A percentile compares a stretch with the other conserved stretches of the same genome.
Evolutionary conservation across 2,888 invertebrate species (phyloP).

Genomic region (Rhamphomyia laevipes): DNA sequence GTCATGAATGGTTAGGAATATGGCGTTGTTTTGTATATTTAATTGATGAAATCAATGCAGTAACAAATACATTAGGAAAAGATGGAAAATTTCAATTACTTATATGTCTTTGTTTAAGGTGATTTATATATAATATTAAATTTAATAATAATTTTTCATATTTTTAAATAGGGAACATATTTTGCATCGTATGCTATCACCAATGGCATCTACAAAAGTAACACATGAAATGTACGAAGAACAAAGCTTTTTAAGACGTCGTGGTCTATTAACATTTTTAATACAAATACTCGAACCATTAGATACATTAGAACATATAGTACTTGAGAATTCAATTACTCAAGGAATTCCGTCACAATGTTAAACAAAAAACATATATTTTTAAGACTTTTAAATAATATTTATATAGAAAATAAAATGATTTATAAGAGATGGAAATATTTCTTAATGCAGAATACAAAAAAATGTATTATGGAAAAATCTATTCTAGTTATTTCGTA

Average conservation of each 20-base stretch:
- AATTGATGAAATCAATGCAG: constrained; percentile 76
- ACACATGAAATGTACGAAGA: constrained; percentile 94
- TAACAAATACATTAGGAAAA: constrained; percentile 70
- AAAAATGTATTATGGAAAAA: background rate
- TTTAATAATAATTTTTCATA: background rate
- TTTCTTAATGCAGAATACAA: too few relatives aligned
- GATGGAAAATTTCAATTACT: constrained; percentile 98
- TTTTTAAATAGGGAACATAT: constrained; percentile 58
- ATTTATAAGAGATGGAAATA: too few relatives aligned
- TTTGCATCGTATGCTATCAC: constrained; percentile 81
- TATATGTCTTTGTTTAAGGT: constrained; percentile 88
- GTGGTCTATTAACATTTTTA: constrained; percentile 74
- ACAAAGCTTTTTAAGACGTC: constrained; percentile 82
- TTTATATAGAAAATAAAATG: too few relatives aligned
- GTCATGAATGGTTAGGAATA: constrained; percentile 52
- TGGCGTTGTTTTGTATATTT: constrained; percentile 83
- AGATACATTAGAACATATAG: constrained; percentile 72
- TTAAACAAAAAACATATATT: constrained; percentile 18
- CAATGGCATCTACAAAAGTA: constrained; percentile 79
- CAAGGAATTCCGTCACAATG: constrained; percentile 38
- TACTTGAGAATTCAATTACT: constrained; percentile 75
- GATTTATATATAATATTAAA: constrained; percentile 14
- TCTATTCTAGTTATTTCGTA: too few relatives aligned
- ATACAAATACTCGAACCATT: constrained; percentile 82
- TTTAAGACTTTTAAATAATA: background rate